These are phyloP conservation scores for Bovichtus diacanthus DNA, from an alignment of 2,797 vertebrate species.

Conservation along the genomic window DNA sequence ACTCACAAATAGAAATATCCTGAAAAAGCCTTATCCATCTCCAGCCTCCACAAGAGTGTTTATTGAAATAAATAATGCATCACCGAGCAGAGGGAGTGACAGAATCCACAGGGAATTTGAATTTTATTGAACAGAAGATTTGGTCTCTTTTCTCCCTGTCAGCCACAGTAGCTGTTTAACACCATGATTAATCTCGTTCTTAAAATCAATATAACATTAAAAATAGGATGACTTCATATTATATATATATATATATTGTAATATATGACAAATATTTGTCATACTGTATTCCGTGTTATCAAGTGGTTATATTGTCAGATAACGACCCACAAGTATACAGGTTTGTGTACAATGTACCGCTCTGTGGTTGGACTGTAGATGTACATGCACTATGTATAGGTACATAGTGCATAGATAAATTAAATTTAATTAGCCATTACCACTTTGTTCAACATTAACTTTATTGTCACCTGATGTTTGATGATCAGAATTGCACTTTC, in stretches of 20 bases:
- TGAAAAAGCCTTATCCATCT: slow-evolving; percentile 14
- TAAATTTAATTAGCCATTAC: slow-evolving; percentile 2
- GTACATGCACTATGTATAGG: no score
- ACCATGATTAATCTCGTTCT: not conserved
- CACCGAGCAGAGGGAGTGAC: slow-evolving; percentile 35
- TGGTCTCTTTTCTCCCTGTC: slow-evolving; percentile 42
- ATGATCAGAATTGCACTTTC: slow-evolving; percentile 7
- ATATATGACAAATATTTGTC: not conserved
- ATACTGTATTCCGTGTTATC: not conserved
- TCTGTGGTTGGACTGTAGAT: not conserved
- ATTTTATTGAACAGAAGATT: slow-evolving; percentile 34
- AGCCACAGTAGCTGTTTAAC: slow-evolving; percentile 9
- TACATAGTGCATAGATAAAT: not conserved
- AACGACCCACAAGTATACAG: not conserved
- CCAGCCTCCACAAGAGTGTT: slow-evolving; percentile 10
- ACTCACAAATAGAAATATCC: not conserved
- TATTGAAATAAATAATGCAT: slow-evolving; percentile 58
- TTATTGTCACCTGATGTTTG: slow-evolving; percentile 20
- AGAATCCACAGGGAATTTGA: slow-evolving; percentile 37
- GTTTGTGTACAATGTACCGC: not conserved
- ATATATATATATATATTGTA: not conserved
- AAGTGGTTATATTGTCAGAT: not conserved
- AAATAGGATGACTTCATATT: not conserved
- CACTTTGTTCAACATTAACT: slow-evolving; percentile 8
- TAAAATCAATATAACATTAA: slow-evolving; percentile 1